These are phyloP conservation scores for Cheirogaleus major DNA, from an alignment of 2,797 vertebrate genomes.

Conservation along the genomic window DNA sequence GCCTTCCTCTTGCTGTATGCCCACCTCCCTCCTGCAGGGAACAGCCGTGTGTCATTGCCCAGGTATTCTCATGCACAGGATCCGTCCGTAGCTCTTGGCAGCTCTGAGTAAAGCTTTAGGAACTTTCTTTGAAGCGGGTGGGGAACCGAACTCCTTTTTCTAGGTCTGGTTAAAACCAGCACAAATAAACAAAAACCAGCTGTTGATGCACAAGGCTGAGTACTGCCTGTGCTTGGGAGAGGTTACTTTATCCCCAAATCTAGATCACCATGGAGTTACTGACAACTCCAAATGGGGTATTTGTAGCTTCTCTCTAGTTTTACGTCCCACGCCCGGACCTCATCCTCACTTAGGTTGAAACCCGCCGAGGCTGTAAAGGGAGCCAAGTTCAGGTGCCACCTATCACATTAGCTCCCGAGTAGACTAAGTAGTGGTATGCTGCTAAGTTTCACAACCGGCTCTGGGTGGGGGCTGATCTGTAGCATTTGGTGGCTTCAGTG, in stretches of 20 bases:
- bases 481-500: background rate
- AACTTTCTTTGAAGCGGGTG: background rate
- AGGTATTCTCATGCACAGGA: background rate
- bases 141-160: background rate
- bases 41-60: background rate
- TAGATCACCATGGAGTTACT: background rate
- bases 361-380: background rate
- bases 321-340: accelerated
- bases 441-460: background rate
- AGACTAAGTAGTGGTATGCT: background rate
- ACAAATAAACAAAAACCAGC: constrained; percentile 50
- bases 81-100: constrained; percentile 45
- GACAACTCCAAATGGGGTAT: background rate
- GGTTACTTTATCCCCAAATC: background rate
- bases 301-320: background rate
- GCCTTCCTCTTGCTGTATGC: background rate
- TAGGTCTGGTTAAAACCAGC: constrained; percentile 41
- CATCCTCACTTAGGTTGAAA: background rate
- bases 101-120: constrained; percentile 35
- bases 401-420: background rate
- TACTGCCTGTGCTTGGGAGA: background rate
- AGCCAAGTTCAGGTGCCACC: background rate
- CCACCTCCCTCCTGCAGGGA: background rate
- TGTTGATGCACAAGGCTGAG: constrained; percentile 22
- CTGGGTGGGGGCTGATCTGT: background rate